These are phyloP conservation scores for Cyanoliseus patagonus DNA, from an alignment of 2,113 vertebrate species.

Conservation along the genomic window DNA sequence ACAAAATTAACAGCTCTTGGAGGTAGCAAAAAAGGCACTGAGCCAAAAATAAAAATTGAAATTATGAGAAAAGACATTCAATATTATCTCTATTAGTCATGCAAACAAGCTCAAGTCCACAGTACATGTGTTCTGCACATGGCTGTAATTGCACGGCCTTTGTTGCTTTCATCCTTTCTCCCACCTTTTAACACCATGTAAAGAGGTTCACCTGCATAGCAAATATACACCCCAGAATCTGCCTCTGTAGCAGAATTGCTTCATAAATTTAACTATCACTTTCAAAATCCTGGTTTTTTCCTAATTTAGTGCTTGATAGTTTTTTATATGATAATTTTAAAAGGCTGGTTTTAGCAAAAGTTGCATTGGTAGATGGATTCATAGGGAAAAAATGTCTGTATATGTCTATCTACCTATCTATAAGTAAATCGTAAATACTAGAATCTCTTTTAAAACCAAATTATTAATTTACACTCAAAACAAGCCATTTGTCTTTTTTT, in stretches of 20 bases:
- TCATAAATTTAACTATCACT: conserved; percentile 84
- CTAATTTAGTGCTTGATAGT: conserved; percentile 83
- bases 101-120: conserved; percentile 71
- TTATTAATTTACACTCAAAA: not conserved
- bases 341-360: conserved; percentile 80
- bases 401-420: not conserved
- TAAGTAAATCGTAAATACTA: not conserved
- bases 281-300: conserved; percentile 77
- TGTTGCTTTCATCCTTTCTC: conserved; percentile 12
- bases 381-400: not conserved
- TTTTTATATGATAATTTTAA: conserved; percentile 82
- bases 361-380: conserved; percentile 78
- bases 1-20: conserved; percentile 88
- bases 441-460: not conserved
- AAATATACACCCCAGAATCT: conserved; percentile 30
- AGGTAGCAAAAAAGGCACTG: conserved; percentile 77
- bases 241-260: conserved; percentile 74
- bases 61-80: conserved; percentile 72
- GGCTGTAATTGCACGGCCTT: conserved; percentile 9
- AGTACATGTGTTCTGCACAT: conserved; percentile 22
- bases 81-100: conserved; percentile 78
- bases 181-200: not conserved
- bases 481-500: not conserved
- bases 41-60: conserved; percentile 71
- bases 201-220: conserved; percentile 26